Conservation (phyloP, 2,888 invertebrate genomes). For the Hipparchia sbordonii region DNA sequence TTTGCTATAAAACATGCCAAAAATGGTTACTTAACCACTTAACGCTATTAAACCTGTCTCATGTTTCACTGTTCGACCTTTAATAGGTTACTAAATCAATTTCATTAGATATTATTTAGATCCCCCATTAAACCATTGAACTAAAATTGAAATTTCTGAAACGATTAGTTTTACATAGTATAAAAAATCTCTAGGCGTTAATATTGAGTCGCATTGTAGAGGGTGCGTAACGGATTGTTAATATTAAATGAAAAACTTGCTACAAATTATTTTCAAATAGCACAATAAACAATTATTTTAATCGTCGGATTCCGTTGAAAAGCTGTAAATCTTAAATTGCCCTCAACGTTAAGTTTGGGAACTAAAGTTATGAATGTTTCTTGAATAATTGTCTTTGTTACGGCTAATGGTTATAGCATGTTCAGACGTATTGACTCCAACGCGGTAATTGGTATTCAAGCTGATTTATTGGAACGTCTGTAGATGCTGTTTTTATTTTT, state of each 20-base stretch:
- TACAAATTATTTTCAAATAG: constrained; percentile 1
- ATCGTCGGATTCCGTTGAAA: not conserved
- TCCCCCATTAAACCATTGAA: too few relatives aligned
- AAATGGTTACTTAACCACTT: too few relatives aligned
- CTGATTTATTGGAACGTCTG: too few relatives aligned
- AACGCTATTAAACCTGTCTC: too few relatives aligned
- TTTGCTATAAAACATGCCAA: too few relatives aligned
- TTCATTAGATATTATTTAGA: too few relatives aligned
- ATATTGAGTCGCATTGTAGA: not conserved
- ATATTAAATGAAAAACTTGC: not conserved
- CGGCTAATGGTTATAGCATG: not conserved
- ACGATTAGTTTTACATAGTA: too few relatives aligned
- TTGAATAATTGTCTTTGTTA: not conserved
- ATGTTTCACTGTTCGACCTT: too few relatives aligned
- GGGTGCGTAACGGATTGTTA: not conserved
- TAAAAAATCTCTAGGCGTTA: not conserved
- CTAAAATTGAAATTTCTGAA: too few relatives aligned
- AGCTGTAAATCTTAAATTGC: not conserved
- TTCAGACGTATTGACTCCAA: not conserved
- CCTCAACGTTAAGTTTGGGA: not conserved
- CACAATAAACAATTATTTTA: constrained; percentile 9
- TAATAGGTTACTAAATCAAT: too few relatives aligned
- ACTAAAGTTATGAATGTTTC: not conserved
- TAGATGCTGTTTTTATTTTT: too few relatives aligned
- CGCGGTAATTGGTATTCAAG: too few relatives aligned